Conservation (phyloP, 1,140 invertebrate species). For the Cephus cinctus region DNA sequence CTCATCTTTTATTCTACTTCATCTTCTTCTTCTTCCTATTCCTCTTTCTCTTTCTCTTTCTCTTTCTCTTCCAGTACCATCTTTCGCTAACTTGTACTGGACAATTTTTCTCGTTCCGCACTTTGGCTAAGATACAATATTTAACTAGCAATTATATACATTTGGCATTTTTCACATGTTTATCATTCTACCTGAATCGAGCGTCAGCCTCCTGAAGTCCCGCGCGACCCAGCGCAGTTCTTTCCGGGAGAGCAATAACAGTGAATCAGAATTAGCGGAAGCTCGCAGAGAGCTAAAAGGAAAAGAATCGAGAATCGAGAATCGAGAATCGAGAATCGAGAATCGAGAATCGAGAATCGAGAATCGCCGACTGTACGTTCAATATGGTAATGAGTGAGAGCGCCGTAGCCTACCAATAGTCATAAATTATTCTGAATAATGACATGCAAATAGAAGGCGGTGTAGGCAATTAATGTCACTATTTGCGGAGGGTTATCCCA, state of each 20-base stretch:
- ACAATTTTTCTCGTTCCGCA: too few relatives aligned
- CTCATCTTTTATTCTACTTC: too few relatives aligned
- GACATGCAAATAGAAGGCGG: conserved; percentile 45
- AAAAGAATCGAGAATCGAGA: background rate
- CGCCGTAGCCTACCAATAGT: conserved; percentile 42
- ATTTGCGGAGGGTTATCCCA: conserved; percentile 47
- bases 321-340: background rate
- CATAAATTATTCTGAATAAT: conserved; percentile 54
- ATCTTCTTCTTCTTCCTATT: too few relatives aligned
- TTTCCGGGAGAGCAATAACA: background rate
- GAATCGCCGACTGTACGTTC: conserved; percentile 20
- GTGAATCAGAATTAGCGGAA: background rate
- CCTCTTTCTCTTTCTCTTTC: too few relatives aligned
- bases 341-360: background rate
- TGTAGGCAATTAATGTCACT: conserved; percentile 48
- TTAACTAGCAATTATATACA: too few relatives aligned
- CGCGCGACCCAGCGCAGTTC: background rate
- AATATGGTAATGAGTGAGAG: conserved; percentile 46
- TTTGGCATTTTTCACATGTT: too few relatives aligned
- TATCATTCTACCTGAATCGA: too few relatives aligned
- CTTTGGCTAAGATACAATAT: too few relatives aligned
- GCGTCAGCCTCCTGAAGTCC: conserved; percentile 19
- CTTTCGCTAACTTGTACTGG: too few relatives aligned
- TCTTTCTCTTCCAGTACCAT: too few relatives aligned
- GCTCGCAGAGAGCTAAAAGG: conserved; percentile 2